These are phyloP conservation scores for Apocrypta bakeri DNA, from an alignment of 1,140 invertebrate species.

Conservation along the genomic window DNA sequence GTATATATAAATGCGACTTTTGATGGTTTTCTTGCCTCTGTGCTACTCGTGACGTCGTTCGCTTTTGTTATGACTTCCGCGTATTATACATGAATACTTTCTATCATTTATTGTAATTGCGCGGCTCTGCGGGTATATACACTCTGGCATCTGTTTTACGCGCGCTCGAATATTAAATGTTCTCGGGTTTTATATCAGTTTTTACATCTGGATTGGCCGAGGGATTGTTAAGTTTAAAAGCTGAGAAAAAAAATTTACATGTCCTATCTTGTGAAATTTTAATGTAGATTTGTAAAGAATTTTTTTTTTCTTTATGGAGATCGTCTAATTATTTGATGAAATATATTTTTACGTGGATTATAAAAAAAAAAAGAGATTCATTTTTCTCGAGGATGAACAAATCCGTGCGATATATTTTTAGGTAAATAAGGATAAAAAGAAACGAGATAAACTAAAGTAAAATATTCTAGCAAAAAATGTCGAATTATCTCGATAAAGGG, in stretches of 20 bases:
- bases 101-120: slow-evolving; percentile 50
- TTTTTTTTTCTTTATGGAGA: not conserved
- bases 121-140: not conserved
- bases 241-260: not conserved
- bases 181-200: slow-evolving; percentile 35
- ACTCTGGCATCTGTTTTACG: slow-evolving; percentile 25
- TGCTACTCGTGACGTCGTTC: not conserved
- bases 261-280: not conserved
- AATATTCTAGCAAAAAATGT: not conserved
- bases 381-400: not conserved
- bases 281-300: not conserved
- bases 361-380: not conserved
- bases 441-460: not conserved
- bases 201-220: slow-evolving; percentile 25
- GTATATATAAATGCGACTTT: slow-evolving; percentile 12
- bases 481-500: slow-evolving; percentile 42
- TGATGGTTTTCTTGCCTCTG: slow-evolving; percentile 30
- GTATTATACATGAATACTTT: slow-evolving; percentile 28
- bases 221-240: slow-evolving; percentile 19
- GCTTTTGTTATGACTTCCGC: slow-evolving; percentile 33
- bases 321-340: not conserved
- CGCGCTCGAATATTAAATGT: slow-evolving; percentile 22
- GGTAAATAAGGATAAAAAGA: not conserved
- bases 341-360: not conserved
- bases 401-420: not conserved